Evolutionary conservation across 2,797 vertebrate genomes (phyloP).

Genomic region (Pseudotriccus pelzelni): DNA sequence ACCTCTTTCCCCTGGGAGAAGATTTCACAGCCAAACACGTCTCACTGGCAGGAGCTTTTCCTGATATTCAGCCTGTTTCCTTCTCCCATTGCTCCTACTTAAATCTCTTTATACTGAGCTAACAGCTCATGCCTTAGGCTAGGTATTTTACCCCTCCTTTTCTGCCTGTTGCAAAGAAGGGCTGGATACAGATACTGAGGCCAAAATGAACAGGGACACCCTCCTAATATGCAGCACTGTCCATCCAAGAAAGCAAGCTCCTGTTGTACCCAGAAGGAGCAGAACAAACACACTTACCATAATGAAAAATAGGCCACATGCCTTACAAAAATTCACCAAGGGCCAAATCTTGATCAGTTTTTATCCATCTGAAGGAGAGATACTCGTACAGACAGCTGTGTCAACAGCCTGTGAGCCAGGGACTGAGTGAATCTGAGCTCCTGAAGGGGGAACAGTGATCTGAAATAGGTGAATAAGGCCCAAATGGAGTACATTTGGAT

Average conservation of each 20-base stretch:
- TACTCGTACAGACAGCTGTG: conserved; percentile 11
- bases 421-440: conserved; percentile 22
- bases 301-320: conserved; percentile 47
- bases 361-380: conserved; percentile 54
- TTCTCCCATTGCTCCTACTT: conserved; percentile 62
- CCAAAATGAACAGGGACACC: not conserved
- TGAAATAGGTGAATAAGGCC: conserved; percentile 17
- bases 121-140: not conserved
- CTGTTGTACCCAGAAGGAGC: not conserved
- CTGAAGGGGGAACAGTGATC: not conserved
- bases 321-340: conserved; percentile 44
- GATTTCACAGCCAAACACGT: conserved; percentile 72
- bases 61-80: conserved; percentile 70
- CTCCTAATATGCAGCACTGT: not conserved
- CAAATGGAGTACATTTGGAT: not conserved
- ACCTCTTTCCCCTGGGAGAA: conserved; percentile 70
- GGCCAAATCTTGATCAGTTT: conserved; percentile 59
- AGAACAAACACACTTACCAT: conserved; percentile 33
- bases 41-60: conserved; percentile 70
- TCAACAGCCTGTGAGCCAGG: conserved; percentile 58
- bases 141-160: conserved; percentile 21
- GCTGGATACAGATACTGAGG: not conserved
- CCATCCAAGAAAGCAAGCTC: not conserved
- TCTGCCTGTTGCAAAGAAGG: not conserved
- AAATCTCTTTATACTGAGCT: conserved; percentile 58